Evolutionary conservation across 2,888 invertebrate species (phyloP).

Genomic region (Parapristionchus giblindavisi): DNA sequence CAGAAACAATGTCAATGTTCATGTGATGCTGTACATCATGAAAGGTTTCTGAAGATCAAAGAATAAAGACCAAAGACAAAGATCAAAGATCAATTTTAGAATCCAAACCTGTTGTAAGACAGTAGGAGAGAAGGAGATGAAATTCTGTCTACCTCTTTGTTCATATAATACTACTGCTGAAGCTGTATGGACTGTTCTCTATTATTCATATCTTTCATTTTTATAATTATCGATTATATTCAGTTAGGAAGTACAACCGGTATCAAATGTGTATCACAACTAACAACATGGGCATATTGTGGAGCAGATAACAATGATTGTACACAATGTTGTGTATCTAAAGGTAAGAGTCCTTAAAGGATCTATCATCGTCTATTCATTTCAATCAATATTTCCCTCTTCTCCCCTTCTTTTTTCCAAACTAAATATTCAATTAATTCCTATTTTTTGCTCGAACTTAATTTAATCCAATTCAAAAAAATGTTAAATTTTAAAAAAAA

Average conservation of each 20-base stretch:
- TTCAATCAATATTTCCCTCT: too few species aligned
- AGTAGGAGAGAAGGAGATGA: slow-evolving; percentile 60
- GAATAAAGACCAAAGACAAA: background rate
- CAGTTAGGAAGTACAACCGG: slow-evolving; percentile 58
- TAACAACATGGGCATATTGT: slow-evolving; percentile 64
- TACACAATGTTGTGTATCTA: slow-evolving; percentile 53
- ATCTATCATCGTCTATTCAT: background rate
- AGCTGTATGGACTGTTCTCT: slow-evolving; percentile 45
- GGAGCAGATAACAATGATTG: slow-evolving; percentile 58
- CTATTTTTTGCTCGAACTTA: too few species aligned
- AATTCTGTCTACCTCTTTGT: slow-evolving; percentile 61
- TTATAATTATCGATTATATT: slow-evolving; percentile 19
- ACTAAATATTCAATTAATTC: too few species aligned
- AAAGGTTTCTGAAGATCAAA: slow-evolving; percentile 41
- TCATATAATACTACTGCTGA: slow-evolving; percentile 60
- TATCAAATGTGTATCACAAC: slow-evolving; percentile 58
- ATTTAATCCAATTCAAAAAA: too few species aligned
- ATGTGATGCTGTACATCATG: slow-evolving; percentile 51
- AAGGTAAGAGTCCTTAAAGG: slow-evolving; percentile 52
- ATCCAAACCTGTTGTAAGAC: slow-evolving; percentile 57
- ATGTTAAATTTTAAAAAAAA: too few species aligned
- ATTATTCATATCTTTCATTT: background rate
- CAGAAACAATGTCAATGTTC: slow-evolving; percentile 56
- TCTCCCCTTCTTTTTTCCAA: too few species aligned
- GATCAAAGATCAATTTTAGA: background rate